These are phyloP conservation scores for Perodicticus potto DNA, from an alignment of 2,797 vertebrate species.

Conservation along the genomic window DNA sequence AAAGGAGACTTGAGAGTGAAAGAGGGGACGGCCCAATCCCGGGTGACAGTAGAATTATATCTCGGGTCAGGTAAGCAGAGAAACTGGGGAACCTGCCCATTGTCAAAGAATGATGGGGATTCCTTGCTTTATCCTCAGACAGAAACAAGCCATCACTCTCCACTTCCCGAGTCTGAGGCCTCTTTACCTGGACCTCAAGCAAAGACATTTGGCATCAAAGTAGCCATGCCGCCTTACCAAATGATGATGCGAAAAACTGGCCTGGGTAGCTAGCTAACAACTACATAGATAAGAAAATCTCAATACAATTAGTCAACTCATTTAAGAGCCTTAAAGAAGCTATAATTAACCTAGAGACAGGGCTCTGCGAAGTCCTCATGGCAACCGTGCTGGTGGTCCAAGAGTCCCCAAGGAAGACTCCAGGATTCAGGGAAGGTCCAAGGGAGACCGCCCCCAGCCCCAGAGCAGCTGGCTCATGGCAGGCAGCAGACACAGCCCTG, in stretches of 20 bases:
- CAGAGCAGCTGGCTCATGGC: too few relatives aligned
- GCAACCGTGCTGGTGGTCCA: background rate
- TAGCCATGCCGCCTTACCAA: background rate
- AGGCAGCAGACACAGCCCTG: background rate
- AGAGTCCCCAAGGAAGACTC: background rate
- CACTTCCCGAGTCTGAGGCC: background rate
- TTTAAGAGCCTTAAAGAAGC: conserved; percentile 1
- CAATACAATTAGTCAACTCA: background rate
- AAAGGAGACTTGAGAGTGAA: background rate
- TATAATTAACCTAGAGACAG: background rate
- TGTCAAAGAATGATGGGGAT: background rate
- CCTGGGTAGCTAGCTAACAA: background rate
- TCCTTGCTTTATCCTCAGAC: background rate
- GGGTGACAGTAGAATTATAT: background rate
- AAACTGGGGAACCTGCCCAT: background rate
- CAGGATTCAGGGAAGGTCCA: background rate
- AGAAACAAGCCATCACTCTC: background rate
- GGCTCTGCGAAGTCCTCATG: background rate
- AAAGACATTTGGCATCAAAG: background rate
- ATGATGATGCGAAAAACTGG: background rate
- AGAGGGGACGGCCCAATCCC: background rate
- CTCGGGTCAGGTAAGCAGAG: background rate
- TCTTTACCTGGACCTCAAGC: background rate
- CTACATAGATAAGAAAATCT: background rate
- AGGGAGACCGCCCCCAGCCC: fast-evolving